Base-by-base conservation (phyloP, 2,113 vertebrate species). In the Eleginops maclovinus region DNA sequence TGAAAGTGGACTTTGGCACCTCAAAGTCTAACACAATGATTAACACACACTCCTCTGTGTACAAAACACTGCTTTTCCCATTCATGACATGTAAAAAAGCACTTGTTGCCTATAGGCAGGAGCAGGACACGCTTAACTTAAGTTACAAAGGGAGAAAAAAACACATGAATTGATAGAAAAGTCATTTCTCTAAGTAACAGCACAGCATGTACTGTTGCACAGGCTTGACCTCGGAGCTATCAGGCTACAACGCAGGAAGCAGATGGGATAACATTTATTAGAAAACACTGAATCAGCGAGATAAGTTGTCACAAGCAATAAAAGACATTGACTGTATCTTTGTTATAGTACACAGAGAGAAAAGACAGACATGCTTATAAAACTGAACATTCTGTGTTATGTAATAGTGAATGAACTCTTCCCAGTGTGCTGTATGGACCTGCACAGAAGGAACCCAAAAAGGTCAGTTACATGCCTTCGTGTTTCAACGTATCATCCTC, bases 161-260 rank as follows among this genome's bases (percentile, higher is more conserved):
- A 46, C 28, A 26, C 41, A 53, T 62, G 40, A 14, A 31, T 60
- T 77, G 64, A 81, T 72, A 67, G n/a, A 56, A 66, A 80, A 89
- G 75, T 69, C 4, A 81, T 84, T 75, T 83, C 65, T 83, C 62
- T 61, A 69, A 71, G 54, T 9, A 73, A 46, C 47, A 75, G 77
- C 28, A 62, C 43, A 72, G 59, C 59, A 66, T 56, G 74, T 72
- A 21, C 49, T 24, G 78, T 58, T 88, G 81, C 31, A 75, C 74
- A 74, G 84, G 72, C 83, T 87, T 92, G 89, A 92, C 84, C 87
- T 83, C 49, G 70, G 44, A 28, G 67, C 75, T 92, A 91, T 89
- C 87, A 85, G 58, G 78, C 77, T 89, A 77, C 90, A 81, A 66
- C 43, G 79, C 71, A 81, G 79, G 79, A 84, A 86, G 67, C 21